Evolutionary conservation across 1,140 invertebrate species (phyloP), one percentile per base, ranked within the genome.

Genomic region (Euglossa dilemma): DNA sequence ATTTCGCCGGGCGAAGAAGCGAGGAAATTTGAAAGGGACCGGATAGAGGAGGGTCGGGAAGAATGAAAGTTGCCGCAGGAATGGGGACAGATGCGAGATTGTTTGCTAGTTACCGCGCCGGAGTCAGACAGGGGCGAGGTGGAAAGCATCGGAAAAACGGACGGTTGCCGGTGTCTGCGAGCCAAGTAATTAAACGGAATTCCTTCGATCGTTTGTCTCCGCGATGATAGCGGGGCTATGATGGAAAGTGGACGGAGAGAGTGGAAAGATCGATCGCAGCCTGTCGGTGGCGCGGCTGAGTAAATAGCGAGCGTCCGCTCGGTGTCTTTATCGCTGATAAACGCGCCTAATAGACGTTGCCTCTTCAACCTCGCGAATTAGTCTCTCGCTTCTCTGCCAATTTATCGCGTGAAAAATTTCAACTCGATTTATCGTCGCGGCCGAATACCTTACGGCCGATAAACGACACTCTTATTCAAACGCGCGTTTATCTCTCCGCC

Each of bases 101-200:
- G 66, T 78, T 83, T 83, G 66, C 47, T 56, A 77, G 74, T 83
- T 76, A 82, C 80, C 45, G 70, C 12, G 52, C 2, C 54, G 47
- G n/a, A 52, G 56, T 3, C 6, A 23, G 16, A 5, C 57, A 25
- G 25, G 69, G 67, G 5, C 18, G 69, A 63, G 73, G 70, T 83
- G 74, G 70, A 78, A 83, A 78, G 74, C 66, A 77, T 78, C 45
- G 66, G 64, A 54, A 61, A 45, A 61, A 67, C 63, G 36, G 18
- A 63, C 18, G 47, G 52, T 23, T 72, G 23, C 28, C 56, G 23
- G 25, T 20, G 43, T 28, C 67, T 72, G 76, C 50, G 67, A 72
- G 75, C 61, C 43, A 63, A 72, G 77, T 78, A 87, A 85, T 87
- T 85, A 85, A 87, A 84, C 64, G 83, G 78, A 81, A 87, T 87